Conservation (phyloP, 2,113 vertebrate genomes). For the Oplegnathus fasciatus region DNA sequence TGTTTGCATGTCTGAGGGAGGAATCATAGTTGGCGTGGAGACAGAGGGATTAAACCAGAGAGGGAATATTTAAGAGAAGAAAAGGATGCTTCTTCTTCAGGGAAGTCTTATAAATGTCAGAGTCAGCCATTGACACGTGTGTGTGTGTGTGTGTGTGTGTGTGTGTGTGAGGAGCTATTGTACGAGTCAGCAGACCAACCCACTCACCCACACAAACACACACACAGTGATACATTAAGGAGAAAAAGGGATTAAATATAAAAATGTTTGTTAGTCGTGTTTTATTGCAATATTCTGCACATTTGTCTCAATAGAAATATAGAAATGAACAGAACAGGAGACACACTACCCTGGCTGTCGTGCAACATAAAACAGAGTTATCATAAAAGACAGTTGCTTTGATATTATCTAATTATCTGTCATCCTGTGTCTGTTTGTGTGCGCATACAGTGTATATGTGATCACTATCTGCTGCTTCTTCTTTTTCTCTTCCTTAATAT, state of each 20-base stretch:
- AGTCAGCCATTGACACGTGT: not conserved
- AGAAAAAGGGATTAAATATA: slow-evolving; percentile 6
- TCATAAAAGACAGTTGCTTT: not conserved
- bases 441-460: slow-evolving; percentile 13
- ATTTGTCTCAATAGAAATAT: slow-evolving; percentile 3
- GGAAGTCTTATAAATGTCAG: slow-evolving; percentile 62
- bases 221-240: not conserved
- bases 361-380: slow-evolving; percentile 22
- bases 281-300: slow-evolving; percentile 7
- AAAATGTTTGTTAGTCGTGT: not conserved
- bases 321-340: not conserved
- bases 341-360: not conserved
- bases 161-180: slow-evolving; percentile 16
- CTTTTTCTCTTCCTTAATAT: slow-evolving; percentile 16
- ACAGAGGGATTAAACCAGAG: slow-evolving; percentile 21
- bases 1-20: slow-evolving; percentile 32
- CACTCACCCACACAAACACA: slow-evolving; percentile 6
- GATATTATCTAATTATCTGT: slow-evolving; percentile 22
- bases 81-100: slow-evolving; percentile 40
- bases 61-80: slow-evolving; percentile 34
- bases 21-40: slow-evolving; percentile 12
- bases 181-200: slow-evolving; percentile 56
- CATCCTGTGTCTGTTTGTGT: slow-evolving; percentile 2
- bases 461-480: slow-evolving; percentile 27
- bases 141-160: slow-evolving; percentile 5